Evolutionary conservation across 2,113 vertebrate genomes (phyloP).

Genomic region (Indri indri): DNA sequence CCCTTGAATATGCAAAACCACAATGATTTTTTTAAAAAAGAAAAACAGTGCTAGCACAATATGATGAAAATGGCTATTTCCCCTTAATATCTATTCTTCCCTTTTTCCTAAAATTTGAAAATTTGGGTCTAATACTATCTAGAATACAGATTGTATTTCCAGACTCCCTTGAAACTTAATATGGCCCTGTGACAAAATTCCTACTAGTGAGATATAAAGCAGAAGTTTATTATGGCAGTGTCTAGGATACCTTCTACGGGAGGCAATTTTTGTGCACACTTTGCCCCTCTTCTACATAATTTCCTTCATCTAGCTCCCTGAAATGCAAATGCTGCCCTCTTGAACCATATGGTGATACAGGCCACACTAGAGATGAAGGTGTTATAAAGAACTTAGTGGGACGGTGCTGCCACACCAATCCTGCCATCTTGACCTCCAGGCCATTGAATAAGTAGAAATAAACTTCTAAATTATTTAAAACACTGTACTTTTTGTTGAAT

Average conservation of each 20-base stretch:
- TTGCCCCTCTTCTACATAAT: not conserved
- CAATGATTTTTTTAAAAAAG: not conserved
- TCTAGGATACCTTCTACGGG: not conserved
- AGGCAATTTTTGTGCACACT: not conserved
- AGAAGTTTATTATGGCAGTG: not conserved
- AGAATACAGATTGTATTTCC: not conserved
- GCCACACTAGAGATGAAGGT: not conserved
- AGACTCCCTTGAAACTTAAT: not conserved
- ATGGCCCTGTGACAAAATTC: not conserved
- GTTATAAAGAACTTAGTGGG: not conserved
- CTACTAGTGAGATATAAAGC: not conserved
- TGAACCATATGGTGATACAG: not conserved
- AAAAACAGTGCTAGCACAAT: not conserved
- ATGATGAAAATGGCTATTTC: not conserved
- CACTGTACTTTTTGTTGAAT: not conserved
- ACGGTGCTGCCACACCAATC: not conserved
- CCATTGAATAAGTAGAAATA: not conserved
- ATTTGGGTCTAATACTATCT: not conserved
- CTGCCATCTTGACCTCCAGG: not conserved
- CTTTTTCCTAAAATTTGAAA: not conserved
- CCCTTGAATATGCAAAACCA: not conserved
- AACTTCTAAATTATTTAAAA: not conserved
- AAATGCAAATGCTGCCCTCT: not conserved
- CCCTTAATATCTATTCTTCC: not conserved
- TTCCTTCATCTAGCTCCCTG: not conserved